A percentile compares a stretch with the other conserved stretches of the same genome.
These are phyloP conservation scores for Ferdinandea cuprea DNA, from an alignment of 2,888 invertebrate species.

Conservation along the genomic window DNA sequence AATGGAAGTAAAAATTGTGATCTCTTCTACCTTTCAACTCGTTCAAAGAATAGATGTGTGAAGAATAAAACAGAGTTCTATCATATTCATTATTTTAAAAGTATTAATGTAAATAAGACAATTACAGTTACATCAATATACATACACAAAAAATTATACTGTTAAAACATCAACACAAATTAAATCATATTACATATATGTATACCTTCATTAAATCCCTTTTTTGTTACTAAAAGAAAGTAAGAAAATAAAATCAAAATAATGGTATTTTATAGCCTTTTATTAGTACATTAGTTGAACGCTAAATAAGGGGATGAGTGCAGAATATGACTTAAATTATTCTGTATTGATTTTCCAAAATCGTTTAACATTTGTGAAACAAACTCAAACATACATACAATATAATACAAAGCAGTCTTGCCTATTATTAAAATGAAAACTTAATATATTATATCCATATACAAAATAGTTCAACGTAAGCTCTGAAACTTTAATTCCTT, in stretches of 20 bases:
- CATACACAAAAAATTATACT: constrained; percentile 29
- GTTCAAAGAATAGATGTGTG: constrained; percentile 31
- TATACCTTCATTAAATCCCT: background rate
- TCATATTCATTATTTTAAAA: constrained; percentile 24
- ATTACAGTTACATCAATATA: constrained; percentile 36
- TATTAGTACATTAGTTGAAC: background rate
- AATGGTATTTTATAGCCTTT: constrained; percentile 14
- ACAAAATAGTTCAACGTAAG: constrained; percentile 13
- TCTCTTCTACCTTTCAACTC: constrained; percentile 34
- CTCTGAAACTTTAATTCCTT: constrained; percentile 10
- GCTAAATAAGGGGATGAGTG: background rate
- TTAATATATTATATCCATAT: constrained; percentile 30
- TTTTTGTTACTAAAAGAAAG: constrained; percentile 13
- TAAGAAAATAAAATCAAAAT: constrained; percentile 5
- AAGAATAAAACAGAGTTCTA: constrained; percentile 18
- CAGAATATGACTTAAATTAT: background rate
- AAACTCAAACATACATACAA: constrained; percentile 13
- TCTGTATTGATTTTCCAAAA: background rate
- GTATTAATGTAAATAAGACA: constrained; percentile 39
- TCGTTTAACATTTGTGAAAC: background rate
- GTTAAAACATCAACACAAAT: constrained; percentile 10
- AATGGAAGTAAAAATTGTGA: constrained; percentile 44
- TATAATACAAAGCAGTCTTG: constrained; percentile 34
- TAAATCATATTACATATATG: constrained; percentile 12
- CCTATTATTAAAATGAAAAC: constrained; percentile 19